Percentiles rank a stretch among this genome's conserved stretches.
Conservation (phyloP, 1,140 invertebrate genomes). For the Ostrea denselamellosa region DNA sequence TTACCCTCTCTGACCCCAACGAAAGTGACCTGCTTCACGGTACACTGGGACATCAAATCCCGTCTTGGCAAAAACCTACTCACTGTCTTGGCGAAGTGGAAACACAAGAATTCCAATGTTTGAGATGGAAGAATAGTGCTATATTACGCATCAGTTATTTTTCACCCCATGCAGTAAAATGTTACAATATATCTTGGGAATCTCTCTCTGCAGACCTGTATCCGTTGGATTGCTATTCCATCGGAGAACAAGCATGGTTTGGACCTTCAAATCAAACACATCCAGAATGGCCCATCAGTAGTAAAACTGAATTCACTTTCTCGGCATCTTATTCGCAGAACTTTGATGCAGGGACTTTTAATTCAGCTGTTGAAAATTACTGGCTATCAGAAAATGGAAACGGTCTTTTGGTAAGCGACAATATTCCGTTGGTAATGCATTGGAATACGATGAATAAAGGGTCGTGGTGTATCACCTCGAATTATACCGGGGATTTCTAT, state of each 20-base stretch:
- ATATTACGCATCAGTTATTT: slow-evolving; percentile 66
- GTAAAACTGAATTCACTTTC: slow-evolving; percentile 58
- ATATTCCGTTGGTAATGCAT: slow-evolving; percentile 69
- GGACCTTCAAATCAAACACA: slow-evolving; percentile 66
- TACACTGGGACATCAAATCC: slow-evolving; percentile 65
- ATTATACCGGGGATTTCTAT: slow-evolving; percentile 64
- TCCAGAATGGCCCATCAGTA: slow-evolving; percentile 61
- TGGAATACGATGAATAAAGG: slow-evolving; percentile 64
- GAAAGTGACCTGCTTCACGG: slow-evolving; percentile 60
- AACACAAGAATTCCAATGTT: slow-evolving; percentile 63
- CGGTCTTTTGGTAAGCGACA: slow-evolving; percentile 69
- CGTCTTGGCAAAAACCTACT: slow-evolving; percentile 68
- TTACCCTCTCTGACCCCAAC: slow-evolving; percentile 59
- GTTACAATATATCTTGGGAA: slow-evolving; percentile 74
- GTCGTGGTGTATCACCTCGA: slow-evolving; percentile 65
- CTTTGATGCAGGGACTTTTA: slow-evolving; percentile 64
- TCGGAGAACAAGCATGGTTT: slow-evolving; percentile 68
- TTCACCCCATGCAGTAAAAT: slow-evolving; percentile 56
- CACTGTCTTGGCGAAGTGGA: slow-evolving; percentile 65
- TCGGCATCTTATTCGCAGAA: slow-evolving; percentile 57
- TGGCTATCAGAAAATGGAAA: slow-evolving; percentile 76
- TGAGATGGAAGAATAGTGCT: slow-evolving; percentile 70
- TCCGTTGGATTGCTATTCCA: slow-evolving; percentile 72
- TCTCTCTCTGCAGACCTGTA: slow-evolving; percentile 54
- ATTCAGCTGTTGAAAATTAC: slow-evolving; percentile 70